phyloP scores from a whole-genome alignment of 2,113 vertebrate genomes.

The Taxidea taxus region DNA sequence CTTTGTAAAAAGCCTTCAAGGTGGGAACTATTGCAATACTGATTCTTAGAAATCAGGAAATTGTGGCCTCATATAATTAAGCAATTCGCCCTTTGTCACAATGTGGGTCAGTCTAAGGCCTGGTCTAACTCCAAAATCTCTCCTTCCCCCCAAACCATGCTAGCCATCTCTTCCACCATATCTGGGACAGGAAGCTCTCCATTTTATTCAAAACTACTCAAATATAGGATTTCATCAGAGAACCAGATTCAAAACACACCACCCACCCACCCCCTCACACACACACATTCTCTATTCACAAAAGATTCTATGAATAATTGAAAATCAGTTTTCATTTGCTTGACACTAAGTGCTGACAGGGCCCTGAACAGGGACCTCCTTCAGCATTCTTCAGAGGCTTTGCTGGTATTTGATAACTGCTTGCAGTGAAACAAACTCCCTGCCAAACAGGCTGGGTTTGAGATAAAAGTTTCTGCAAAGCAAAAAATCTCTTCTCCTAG shows the following conservation, averaged over 20 bases:
- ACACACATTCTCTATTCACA: not conserved
- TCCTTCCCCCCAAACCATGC: not conserved
- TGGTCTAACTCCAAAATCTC: not conserved
- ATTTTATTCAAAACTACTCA: not conserved
- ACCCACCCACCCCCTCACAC: not conserved
- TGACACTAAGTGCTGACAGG: not conserved
- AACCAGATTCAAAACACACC: not conserved
- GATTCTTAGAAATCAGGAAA: constrained; percentile 31
- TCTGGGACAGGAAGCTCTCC: not conserved
- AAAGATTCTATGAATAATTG: constrained; percentile 54
- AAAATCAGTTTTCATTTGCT: not conserved
- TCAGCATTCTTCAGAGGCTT: constrained; percentile 29
- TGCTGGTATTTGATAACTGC: not conserved
- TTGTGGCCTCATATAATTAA: not conserved
- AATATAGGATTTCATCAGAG: not conserved
- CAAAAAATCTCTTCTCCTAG: not conserved
- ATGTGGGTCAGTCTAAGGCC: not conserved
- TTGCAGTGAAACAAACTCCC: constrained; percentile 4
- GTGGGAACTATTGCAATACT: not conserved
- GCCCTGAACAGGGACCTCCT: not conserved
- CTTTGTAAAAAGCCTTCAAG: not conserved
- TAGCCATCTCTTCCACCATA: not conserved
- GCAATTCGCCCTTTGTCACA: not conserved
- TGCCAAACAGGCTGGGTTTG: not conserved
- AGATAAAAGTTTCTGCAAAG: not conserved